Percentiles rank a stretch among this genome's conserved stretches.
Evolutionary conservation across 2,888 invertebrate species (phyloP).

Genomic region (Pelosia muscerda): DNA sequence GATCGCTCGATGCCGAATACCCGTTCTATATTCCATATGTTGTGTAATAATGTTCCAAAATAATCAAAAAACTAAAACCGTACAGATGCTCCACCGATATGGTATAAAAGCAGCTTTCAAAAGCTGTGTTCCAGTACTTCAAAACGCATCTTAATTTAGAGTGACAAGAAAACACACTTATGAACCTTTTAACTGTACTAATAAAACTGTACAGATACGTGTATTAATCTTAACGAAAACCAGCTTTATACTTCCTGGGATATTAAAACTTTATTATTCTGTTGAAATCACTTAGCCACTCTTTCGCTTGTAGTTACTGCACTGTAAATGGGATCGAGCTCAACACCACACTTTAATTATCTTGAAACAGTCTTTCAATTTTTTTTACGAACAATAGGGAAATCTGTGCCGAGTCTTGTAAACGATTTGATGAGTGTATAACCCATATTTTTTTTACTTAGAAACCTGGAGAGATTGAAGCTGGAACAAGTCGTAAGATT

Average conservation of each 20-base stretch:
- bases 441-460: no score
- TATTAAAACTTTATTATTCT: neutral
- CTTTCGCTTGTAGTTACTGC: neutral
- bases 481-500: no score
- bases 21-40: slow-evolving; percentile 15
- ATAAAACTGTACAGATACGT: neutral
- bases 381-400: neutral
- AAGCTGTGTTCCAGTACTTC: neutral
- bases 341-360: neutral
- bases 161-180: slow-evolving; percentile 7
- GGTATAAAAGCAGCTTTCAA: neutral
- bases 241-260: slow-evolving; percentile 10
- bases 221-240: slow-evolving; percentile 9
- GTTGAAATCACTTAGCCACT: neutral
- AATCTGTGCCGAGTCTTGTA: neutral
- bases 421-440: neutral
- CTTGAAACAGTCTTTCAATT: neutral
- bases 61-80: neutral
- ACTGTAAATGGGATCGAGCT: neutral
- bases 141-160: neutral
- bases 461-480: no score
- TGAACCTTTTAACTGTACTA: neutral
- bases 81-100: neutral
- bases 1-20: slow-evolving; percentile 20
- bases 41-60: neutral